Base-by-base conservation (phyloP, 2,113 vertebrate species). In the Spea bombifrons region DNA sequence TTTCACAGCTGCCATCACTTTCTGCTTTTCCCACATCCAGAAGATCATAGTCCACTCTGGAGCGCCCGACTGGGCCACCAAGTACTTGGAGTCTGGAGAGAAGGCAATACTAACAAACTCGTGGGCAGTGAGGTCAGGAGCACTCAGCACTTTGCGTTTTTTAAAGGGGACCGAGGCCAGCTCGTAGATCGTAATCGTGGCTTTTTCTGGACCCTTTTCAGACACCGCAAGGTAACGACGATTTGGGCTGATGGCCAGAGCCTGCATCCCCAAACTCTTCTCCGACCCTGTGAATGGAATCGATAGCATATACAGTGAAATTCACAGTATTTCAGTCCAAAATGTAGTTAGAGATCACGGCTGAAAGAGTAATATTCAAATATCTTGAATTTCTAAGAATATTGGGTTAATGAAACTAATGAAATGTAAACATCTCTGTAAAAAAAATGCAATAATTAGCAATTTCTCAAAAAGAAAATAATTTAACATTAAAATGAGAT, bases 21-120 rank as follows among this genome's bases (percentile, higher is more conserved):
- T 94, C 83, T 92, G 92, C 86, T 95, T 96, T 81, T 98, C 94
- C 97, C 97, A 98, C 52, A 95, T 87, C 96, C 97, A 98, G 71
- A 88, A 90, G 78, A 92, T 74, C 65, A 98, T 90, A 30, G 80
- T 91, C 81, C 92, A 94, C 6, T 94, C 93, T 0, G 95, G 95
- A 3, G 87, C 88, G 0, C 88, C 93, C 0, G 94, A 86, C 84
- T 94, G 94, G 7, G 93, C 91, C 49, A 93, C 91, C 17, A 99
- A 86, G 84, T 94, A 92, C 77, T 91, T 96, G 61, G 95, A 93
- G 83, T 98, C 94, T 0, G 94, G 92, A 47, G 97, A 99, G 88
- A 99, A 99, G 48, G 94, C 95, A 85, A 98, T 81, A 81, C 89
- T 90, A 47, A 92, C 83, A 16, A 92, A 94, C 81, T 90, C 89